Conservation (phyloP, 1,140 invertebrate species). For the silkworm (Bombyx mori) region DNA sequence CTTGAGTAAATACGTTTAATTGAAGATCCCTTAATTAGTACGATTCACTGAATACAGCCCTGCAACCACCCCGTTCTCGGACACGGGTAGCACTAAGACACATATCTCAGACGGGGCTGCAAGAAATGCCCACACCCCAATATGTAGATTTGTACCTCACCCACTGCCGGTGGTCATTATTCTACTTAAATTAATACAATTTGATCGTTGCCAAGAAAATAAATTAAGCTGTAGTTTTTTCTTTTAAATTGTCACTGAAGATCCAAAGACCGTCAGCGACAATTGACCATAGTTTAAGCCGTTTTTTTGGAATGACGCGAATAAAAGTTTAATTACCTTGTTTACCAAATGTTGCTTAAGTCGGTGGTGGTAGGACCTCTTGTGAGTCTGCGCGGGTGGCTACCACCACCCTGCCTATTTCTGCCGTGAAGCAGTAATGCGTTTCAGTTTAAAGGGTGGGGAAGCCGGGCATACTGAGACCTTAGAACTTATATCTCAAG, state of each 20-base stretch:
- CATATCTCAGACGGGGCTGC: constrained; percentile 66
- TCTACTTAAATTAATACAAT: constrained; percentile 20
- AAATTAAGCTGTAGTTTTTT: not conserved
- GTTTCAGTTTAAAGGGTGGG: too few relatives aligned
- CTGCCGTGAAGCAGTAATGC: too few relatives aligned
- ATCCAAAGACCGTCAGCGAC: too few relatives aligned
- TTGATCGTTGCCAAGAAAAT: constrained; percentile 28
- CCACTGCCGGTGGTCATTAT: constrained; percentile 54
- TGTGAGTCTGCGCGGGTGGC: too few relatives aligned
- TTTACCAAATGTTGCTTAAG: not conserved
- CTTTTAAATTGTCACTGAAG: too few relatives aligned
- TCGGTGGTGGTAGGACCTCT: too few relatives aligned
- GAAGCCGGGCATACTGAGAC: too few relatives aligned
- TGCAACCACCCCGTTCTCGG: constrained; percentile 51
- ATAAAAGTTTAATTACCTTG: not conserved
- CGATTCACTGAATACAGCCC: constrained; percentile 25
- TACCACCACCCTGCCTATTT: too few relatives aligned
- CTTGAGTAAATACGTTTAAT: too few relatives aligned
- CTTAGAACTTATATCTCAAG: too few relatives aligned
- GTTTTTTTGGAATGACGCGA: not conserved
- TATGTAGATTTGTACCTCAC: constrained; percentile 63
- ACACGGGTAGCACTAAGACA: constrained; percentile 53
- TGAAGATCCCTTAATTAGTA: constrained; percentile 1
- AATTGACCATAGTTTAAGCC: too few relatives aligned
- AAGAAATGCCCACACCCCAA: constrained; percentile 65